Conservation (phyloP, 2,113 vertebrate genomes). For the Phocoena phocoena region DNA sequence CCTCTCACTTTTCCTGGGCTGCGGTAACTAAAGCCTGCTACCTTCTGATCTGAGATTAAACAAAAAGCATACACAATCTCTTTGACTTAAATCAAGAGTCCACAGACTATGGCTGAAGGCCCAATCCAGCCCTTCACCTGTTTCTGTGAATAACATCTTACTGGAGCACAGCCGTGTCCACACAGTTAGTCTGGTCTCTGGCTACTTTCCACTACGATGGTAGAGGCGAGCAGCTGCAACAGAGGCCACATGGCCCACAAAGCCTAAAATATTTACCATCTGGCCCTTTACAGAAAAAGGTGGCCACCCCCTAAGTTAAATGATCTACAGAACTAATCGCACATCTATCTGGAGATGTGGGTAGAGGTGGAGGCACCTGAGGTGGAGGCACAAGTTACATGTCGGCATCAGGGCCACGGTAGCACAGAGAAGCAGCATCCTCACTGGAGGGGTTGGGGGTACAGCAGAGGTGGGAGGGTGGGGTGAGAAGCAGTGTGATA, state of each 20-base stretch:
- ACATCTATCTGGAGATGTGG: neutral
- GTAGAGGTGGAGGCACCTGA: neutral
- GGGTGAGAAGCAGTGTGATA: neutral
- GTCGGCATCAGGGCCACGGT: neutral
- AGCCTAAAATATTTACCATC: neutral
- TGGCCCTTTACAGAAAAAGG: neutral
- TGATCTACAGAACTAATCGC: neutral
- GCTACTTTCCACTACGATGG: neutral
- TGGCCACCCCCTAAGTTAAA: neutral
- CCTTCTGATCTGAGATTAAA: neutral
- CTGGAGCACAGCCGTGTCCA: neutral
- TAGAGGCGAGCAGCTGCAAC: neutral
- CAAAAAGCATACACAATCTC: neutral
- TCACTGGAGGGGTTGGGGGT: neutral
- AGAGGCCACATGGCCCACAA: neutral
- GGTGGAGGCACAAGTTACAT: neutral
- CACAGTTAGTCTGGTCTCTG: neutral
- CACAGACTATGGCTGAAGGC: neutral
- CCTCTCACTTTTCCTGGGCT: neutral
- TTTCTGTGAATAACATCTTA: neutral
- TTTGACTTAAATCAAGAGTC: neutral
- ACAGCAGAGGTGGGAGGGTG: too few relatives aligned
- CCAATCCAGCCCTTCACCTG: neutral
- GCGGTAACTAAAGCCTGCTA: neutral
- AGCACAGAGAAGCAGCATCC: neutral